Evolutionary conservation across 2,113 vertebrate species (phyloP).

Genomic region (Burhinus bistriatus): DNA sequence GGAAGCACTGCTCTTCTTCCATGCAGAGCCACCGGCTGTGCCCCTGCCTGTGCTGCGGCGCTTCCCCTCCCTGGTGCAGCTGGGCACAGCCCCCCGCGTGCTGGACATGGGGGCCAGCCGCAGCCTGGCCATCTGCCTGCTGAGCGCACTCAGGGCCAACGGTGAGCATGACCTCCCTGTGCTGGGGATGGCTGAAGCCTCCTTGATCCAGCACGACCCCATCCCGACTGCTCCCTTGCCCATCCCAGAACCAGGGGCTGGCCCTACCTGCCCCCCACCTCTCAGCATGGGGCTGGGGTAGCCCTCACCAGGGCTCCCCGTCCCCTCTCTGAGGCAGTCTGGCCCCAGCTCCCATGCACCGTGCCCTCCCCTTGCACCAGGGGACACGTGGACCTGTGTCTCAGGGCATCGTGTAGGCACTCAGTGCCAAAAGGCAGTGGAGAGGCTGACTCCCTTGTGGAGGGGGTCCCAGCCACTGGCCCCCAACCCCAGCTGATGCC

Average conservation of each 20-base stretch:
- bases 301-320: neutral
- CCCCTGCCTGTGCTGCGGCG: conserved; percentile 81
- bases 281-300: neutral
- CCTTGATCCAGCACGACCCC: neutral
- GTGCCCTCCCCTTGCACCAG: neutral
- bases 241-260: neutral
- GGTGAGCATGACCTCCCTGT: conserved; percentile 46
- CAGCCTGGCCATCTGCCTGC: conserved; percentile 78
- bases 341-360: neutral
- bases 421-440: neutral
- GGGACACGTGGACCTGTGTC: fast-evolving
- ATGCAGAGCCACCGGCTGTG: conserved; percentile 76
- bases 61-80: conserved; percentile 83
- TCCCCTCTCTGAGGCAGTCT: neutral
- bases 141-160: conserved; percentile 80
- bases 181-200: neutral
- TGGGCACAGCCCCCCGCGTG: conserved; percentile 78
- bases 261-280: neutral
- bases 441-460: neutral
- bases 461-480: neutral
- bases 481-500: neutral
- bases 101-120: conserved; percentile 79
- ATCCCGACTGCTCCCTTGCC: neutral
- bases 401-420: neutral
- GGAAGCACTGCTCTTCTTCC: conserved; percentile 70